Percentiles rank a stretch among this genome's conserved stretches.
These are phyloP conservation scores for Clavelina lepadiformis DNA, from an alignment of 23 tunicate species.

Conservation along the genomic window DNA sequence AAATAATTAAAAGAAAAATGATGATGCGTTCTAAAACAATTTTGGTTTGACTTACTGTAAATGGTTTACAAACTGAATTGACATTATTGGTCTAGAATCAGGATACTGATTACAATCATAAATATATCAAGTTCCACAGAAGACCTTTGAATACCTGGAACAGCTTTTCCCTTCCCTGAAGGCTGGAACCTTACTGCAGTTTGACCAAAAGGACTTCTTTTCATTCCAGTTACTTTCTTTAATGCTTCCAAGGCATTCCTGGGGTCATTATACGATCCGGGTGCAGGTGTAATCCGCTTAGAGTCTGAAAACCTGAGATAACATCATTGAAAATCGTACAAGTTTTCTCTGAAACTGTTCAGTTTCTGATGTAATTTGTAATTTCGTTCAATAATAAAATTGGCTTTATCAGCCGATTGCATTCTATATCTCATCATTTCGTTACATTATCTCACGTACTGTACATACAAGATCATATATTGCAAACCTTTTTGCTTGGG, in stretches of 20 bases:
- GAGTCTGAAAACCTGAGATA: slow-evolving; percentile 36
- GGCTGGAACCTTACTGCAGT: slow-evolving; percentile 86
- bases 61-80: too few species aligned
- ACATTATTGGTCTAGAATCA: too few species aligned
- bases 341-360: neutral
- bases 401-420: too few species aligned
- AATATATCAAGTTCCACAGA: too few species aligned
- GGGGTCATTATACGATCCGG: slow-evolving; percentile 92
- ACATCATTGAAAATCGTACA: neutral
- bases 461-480: too few species aligned
- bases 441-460: too few species aligned
- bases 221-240: slow-evolving; percentile 87
- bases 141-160: slow-evolving; percentile 66
- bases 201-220: slow-evolving; percentile 92
- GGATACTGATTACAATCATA: too few species aligned
- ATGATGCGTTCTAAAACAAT: too few species aligned
- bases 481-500: slow-evolving; percentile 81
- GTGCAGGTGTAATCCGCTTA: slow-evolving; percentile 69
- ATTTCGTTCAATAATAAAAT: too few species aligned
- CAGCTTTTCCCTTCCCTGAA: slow-evolving; percentile 34
- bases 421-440: too few species aligned
- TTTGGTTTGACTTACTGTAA: too few species aligned
- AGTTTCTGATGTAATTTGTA: neutral
- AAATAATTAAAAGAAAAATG: too few species aligned
- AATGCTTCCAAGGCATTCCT: slow-evolving; percentile 83